Evolutionary conservation across 2,113 vertebrate species (phyloP), one percentile per base, ranked within the genome.

Genomic region (Pollachius pollachius): DNA sequence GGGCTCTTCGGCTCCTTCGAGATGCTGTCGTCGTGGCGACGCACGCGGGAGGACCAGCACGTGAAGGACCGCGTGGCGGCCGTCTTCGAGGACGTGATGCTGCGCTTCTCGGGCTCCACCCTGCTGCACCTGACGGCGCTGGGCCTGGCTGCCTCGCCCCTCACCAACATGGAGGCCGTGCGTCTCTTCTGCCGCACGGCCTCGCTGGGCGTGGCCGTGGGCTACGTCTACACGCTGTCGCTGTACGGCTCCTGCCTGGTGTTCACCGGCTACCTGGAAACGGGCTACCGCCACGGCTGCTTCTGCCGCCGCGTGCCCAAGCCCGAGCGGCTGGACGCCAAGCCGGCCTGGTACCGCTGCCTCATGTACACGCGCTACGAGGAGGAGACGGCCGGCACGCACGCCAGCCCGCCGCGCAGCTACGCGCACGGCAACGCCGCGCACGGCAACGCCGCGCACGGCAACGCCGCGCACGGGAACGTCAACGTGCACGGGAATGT

Each of bases 131-230:
- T 99, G 90, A 94, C 96, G 90, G 98, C 97, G 70, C 96, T 99
- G 67, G 97, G 97, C 87, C 93, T 99, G 88, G 97, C 96, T 65
- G 97, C 97, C 86, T 99, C 97, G 74, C 97, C 97, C 52, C 97
- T 99, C 93, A 99, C 97, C 82, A 99, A 99, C 94, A 97, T 99
- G 91, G 97, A 99, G 92, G 97, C 95, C 19, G 96, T 98, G 81
- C 95, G 96, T 62, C 95, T 99, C 87, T 99, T 99, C 94, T 98
- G 97, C 92, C 95, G 94, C 85, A 96, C 94, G 78, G 97, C 95
- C 81, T 95, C 96, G 84, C 93, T 99, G 76, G 93, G 95, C 70
- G 93, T 99, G 81, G 86, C 96, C 85, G 95, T 99, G 89, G 95
- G 97, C 92, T 99, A 99, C 89, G 92, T 98, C 91, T 99, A 99